Percentiles rank a stretch among this genome's conserved stretches.
Conservation (phyloP, 2,797 vertebrate genomes). For the Cercopithecus mitis region DNA sequence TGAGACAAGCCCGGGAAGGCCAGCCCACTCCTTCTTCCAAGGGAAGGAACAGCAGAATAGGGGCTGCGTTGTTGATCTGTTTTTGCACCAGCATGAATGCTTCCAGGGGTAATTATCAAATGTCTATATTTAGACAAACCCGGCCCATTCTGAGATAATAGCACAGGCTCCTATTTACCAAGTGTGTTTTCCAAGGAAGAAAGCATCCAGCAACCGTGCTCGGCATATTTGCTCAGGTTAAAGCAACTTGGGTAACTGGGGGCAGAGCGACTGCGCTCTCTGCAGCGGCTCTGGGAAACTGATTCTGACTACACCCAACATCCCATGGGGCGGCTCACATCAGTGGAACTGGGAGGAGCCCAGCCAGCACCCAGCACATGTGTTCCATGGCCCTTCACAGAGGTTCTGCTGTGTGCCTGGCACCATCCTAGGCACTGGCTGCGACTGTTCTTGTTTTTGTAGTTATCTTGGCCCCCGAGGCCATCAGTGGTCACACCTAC, state of each 20-base stretch:
- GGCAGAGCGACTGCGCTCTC: rapidly evolving
- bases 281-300: background rate
- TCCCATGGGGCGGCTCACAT: rapidly evolving
- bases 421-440: rapidly evolving
- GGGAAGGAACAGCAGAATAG: background rate
- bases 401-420: background rate
- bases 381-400: rapidly evolving
- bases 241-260: background rate
- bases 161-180: rapidly evolving
- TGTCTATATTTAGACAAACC: background rate
- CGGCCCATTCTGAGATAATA: background rate
- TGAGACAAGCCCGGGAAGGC: rapidly evolving
- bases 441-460: rapidly evolving
- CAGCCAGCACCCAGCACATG: rapidly evolving
- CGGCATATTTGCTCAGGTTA: background rate
- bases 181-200: background rate
- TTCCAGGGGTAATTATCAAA: background rate
- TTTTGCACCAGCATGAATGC: background rate
- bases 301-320: background rate
- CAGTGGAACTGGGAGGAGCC: background rate
- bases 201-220: background rate
- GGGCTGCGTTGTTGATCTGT: rapidly evolving
- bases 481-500: rapidly evolving
- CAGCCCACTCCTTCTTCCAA: background rate
- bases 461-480: rapidly evolving